phyloP scores from a whole-genome alignment of 2,797 vertebrate genomes.

The Propithecus deckenii region DNA sequence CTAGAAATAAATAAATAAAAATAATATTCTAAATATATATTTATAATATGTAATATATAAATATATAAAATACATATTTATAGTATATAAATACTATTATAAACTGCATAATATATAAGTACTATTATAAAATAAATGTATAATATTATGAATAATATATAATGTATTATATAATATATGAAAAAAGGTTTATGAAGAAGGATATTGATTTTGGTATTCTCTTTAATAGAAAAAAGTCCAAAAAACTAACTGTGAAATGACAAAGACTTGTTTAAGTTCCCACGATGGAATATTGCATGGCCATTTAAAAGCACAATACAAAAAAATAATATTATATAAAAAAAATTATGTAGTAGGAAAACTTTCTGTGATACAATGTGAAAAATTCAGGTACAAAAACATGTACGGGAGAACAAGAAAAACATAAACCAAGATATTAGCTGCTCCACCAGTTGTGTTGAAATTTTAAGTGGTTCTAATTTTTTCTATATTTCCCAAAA shows the following conservation, averaged over 20 bases:
- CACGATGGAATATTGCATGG: not conserved
- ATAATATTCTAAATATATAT: not conserved
- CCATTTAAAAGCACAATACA: not conserved
- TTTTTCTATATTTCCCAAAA: not conserved
- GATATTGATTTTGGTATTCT: not conserved
- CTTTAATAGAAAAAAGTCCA: not conserved
- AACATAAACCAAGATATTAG: not conserved
- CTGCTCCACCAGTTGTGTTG: not conserved
- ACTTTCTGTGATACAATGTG: not conserved
- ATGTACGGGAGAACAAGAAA: not conserved
- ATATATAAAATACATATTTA: not conserved
- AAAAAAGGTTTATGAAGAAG: not conserved
- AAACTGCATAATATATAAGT: not conserved
- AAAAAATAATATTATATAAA: not conserved
- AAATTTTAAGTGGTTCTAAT: not conserved
- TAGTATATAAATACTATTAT: no score
- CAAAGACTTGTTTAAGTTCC: not conserved
- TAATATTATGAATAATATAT: not conserved
- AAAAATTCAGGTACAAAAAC: not conserved
- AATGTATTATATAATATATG: not conserved
- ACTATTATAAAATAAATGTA: not conserved
- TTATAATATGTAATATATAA: not conserved
- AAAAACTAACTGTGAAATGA: conserved; percentile 9
- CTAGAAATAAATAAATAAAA: not conserved
- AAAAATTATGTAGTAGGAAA: not conserved